These are phyloP conservation scores for Chitala chitala DNA, from an alignment of 2,113 vertebrate genomes.

Conservation along the genomic window DNA sequence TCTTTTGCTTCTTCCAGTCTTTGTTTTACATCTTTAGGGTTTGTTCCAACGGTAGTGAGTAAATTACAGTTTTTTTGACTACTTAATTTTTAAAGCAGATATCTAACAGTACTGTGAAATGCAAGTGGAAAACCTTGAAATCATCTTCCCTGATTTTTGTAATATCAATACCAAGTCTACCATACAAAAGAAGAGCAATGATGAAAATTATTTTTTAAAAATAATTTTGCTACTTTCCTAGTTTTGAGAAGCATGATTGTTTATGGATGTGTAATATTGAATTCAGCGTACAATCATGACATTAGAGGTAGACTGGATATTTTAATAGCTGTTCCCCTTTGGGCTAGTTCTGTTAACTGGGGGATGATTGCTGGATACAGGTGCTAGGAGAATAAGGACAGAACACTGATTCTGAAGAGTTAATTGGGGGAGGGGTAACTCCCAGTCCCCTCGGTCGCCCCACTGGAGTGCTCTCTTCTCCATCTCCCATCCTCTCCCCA, in stretches of 20 bases:
- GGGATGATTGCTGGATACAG: too few relatives aligned
- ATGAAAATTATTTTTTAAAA: too few relatives aligned
- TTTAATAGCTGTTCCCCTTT: too few relatives aligned
- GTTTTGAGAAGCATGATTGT: too few relatives aligned
- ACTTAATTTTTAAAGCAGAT: not conserved
- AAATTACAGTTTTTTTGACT: not conserved
- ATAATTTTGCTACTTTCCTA: too few relatives aligned
- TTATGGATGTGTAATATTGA: too few relatives aligned
- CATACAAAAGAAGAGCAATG: not conserved
- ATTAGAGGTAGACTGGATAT: too few relatives aligned
- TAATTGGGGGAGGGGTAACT: constrained; percentile 6
- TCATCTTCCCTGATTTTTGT: not conserved
- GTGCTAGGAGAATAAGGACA: too few relatives aligned
- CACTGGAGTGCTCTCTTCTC: constrained; percentile 52
- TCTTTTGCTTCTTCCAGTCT: not conserved
- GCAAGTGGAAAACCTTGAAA: not conserved
- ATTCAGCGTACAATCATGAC: too few relatives aligned
- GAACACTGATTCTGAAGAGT: not conserved
- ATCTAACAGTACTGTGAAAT: constrained; percentile 14
- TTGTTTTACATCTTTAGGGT: not conserved
- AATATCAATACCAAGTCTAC: not conserved
- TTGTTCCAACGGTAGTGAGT: too few relatives aligned
- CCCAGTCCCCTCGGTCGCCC: constrained; percentile 49
- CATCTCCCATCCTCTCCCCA: too few relatives aligned
- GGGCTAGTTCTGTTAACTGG: too few relatives aligned